These are phyloP conservation scores for Luffia ferchaultella DNA, from an alignment of 2,888 invertebrate species.

Conservation along the genomic window DNA sequence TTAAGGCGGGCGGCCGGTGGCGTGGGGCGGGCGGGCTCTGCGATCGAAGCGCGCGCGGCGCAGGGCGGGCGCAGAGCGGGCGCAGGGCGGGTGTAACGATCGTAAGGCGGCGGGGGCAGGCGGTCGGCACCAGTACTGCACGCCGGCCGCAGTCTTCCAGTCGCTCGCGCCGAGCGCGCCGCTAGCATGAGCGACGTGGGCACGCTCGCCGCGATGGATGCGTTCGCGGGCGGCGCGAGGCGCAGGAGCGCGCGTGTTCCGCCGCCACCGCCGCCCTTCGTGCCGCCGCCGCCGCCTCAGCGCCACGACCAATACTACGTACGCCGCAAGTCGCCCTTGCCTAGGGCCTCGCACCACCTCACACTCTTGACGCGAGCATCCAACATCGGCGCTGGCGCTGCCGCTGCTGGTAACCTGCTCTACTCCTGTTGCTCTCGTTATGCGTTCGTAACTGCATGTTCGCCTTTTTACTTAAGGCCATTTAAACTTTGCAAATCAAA, in stretches of 20 bases:
- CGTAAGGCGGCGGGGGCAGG: conserved; percentile 33
- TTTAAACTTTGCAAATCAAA: no score
- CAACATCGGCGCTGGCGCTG: conserved; percentile 48
- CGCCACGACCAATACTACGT: conserved; percentile 59
- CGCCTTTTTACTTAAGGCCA: no score
- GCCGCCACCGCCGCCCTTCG: conserved; percentile 57
- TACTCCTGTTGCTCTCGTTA: not conserved
- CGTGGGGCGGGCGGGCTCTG: conserved; percentile 32
- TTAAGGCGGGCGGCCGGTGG: conserved; percentile 18
- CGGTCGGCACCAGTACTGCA: conserved; percentile 25
- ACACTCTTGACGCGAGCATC: conserved; percentile 51
- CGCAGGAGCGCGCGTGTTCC: conserved; percentile 48
- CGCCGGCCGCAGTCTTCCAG: conserved; percentile 44
- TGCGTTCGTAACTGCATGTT: no score
- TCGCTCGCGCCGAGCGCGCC: conserved; percentile 47
- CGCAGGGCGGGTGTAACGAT: conserved; percentile 30
- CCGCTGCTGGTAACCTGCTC: not conserved
- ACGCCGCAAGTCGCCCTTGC: conserved; percentile 59
- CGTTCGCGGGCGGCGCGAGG: conserved; percentile 61
- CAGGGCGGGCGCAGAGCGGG: conserved; percentile 55
- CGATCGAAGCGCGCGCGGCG: conserved; percentile 30
- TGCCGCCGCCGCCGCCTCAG: conserved; percentile 56
- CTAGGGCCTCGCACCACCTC: conserved; percentile 46
- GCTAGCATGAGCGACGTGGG: conserved; percentile 64
- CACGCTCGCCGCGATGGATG: conserved; percentile 64